phyloP scores from a whole-genome alignment of 2,888 invertebrate species.

The Fragum whitleyi region DNA sequence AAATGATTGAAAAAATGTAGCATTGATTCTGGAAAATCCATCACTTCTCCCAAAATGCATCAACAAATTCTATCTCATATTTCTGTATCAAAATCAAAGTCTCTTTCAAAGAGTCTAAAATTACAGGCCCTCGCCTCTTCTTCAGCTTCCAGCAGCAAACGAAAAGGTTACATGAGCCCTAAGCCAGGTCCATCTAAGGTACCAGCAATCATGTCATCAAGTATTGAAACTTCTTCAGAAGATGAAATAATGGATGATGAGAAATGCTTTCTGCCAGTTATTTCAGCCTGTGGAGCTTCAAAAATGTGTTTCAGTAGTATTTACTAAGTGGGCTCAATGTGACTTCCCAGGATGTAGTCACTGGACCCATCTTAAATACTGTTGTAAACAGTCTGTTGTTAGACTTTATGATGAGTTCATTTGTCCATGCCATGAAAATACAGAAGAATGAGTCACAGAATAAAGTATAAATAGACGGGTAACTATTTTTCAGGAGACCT shows the following conservation, averaged over 20 bases:
- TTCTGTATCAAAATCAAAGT: neutral
- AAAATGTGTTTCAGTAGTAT: conserved; percentile 4
- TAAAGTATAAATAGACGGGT: no score
- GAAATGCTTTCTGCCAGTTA: conserved; percentile 1
- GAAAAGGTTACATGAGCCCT: neutral
- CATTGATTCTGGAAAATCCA: conserved; percentile 15
- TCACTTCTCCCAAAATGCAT: neutral
- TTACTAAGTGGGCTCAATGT: conserved; percentile 20
- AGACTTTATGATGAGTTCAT: neutral
- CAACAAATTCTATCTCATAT: neutral
- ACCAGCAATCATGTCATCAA: neutral
- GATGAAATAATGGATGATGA: conserved; percentile 13
- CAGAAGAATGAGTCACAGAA: neutral
- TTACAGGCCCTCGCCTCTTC: neutral
- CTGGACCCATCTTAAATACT: conserved; percentile 20
- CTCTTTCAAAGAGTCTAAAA: neutral
- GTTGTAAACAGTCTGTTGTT: conserved; percentile 17
- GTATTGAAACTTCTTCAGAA: neutral
- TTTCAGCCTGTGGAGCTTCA: conserved; percentile 23
- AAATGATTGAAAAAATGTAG: neutral
- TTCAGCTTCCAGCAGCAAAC: neutral
- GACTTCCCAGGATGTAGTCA: conserved; percentile 8
- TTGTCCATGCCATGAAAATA: conserved; percentile 10
- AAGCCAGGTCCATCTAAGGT: conserved; percentile 8
- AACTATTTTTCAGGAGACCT: no score